These are phyloP conservation scores for Pantala flavescens DNA, from an alignment of 1,140 invertebrate species.

Conservation along the genomic window DNA sequence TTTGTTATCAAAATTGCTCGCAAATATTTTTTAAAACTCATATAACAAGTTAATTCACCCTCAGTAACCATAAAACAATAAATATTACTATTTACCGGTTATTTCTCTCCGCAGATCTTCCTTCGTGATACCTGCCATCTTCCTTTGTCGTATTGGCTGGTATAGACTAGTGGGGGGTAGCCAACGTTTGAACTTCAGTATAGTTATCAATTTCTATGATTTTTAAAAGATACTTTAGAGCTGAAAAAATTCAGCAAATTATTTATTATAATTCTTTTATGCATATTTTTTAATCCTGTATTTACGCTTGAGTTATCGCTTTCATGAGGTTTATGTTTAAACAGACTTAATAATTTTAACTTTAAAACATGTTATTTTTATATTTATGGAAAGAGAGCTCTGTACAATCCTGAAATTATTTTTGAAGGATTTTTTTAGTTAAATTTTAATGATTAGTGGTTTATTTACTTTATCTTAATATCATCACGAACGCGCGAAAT, in stretches of 20 bases:
- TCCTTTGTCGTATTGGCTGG: constrained; percentile 19
- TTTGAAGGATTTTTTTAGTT: too few species aligned
- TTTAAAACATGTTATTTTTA: too few species aligned
- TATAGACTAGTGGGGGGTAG: not conserved
- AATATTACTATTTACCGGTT: constrained; percentile 46
- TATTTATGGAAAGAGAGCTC: too few species aligned
- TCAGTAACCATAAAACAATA: constrained; percentile 21
- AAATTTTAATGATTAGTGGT: too few species aligned
- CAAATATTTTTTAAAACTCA: constrained; percentile 14
- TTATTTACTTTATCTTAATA: too few species aligned
- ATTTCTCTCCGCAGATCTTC: constrained; percentile 59
- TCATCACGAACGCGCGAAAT: too few species aligned
- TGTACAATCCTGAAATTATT: too few species aligned
- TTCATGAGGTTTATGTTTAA: too few species aligned
- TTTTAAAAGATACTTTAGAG: not conserved
- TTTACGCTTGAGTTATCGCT: too few species aligned
- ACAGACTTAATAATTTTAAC: too few species aligned
- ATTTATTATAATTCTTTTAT: too few species aligned
- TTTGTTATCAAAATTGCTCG: constrained; percentile 15
- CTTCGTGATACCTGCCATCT: constrained; percentile 55
- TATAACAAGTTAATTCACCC: not conserved
- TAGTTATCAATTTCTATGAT: not conserved
- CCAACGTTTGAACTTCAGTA: not conserved
- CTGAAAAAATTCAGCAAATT: not conserved
- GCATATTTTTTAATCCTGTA: too few species aligned